Evolutionary conservation across 2,888 invertebrate genomes (phyloP).

Genomic region (Linyphia triangularis): DNA sequence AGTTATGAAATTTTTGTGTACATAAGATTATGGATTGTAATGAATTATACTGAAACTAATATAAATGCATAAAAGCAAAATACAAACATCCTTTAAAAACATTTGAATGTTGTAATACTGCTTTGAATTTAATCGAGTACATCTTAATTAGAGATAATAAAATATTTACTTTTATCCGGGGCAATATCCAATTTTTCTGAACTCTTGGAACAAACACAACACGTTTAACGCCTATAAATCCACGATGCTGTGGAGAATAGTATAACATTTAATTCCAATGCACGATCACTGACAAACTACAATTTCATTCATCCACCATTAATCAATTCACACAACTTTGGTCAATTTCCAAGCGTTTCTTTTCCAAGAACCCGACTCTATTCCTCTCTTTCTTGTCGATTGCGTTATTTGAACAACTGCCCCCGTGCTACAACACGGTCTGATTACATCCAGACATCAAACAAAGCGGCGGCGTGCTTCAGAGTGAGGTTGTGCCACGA

Average conservation of each 20-base stretch:
- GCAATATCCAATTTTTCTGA: not conserved
- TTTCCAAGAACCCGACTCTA: too few relatives aligned
- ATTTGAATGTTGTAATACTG: too few relatives aligned
- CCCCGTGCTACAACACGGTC: not conserved
- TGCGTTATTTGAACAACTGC: not conserved
- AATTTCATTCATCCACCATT: not conserved
- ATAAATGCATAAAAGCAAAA: too few relatives aligned
- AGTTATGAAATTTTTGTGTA: too few relatives aligned
- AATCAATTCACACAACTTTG: not conserved
- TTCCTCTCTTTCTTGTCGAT: too few relatives aligned
- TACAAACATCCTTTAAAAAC: too few relatives aligned
- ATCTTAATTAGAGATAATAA: not conserved
- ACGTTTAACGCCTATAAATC: not conserved
- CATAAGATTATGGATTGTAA: too few relatives aligned
- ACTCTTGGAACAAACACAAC: not conserved
- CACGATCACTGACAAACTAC: not conserved
- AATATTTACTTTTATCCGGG: slow-evolving; percentile 10
- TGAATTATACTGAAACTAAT: too few relatives aligned
- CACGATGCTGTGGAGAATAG: not conserved
- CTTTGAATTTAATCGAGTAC: too few relatives aligned
- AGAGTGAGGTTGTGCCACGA: too few relatives aligned
- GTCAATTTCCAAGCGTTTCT: not conserved
- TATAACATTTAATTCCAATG: not conserved
- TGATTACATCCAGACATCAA: not conserved
- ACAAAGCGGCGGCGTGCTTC: not conserved